Conservation (phyloP, 2,888 invertebrate species). For the Orthosia gothica region DNA sequence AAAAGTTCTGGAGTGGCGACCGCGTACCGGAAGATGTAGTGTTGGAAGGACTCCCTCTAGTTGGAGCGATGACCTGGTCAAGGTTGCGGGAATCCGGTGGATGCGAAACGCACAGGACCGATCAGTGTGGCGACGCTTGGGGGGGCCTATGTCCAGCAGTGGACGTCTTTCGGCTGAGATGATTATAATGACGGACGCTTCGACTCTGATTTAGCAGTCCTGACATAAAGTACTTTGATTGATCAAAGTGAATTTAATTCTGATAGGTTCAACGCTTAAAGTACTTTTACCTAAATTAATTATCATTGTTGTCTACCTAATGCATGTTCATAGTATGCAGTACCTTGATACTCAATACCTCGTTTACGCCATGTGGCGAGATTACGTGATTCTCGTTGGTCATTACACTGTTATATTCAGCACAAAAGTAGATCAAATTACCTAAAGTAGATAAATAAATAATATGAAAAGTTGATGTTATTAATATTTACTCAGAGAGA, state of each 20-base stretch:
- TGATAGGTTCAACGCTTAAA: neutral
- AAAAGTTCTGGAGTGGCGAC: too few relatives aligned
- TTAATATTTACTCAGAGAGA: neutral
- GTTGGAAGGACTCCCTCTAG: too few relatives aligned
- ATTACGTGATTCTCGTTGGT: slow-evolving; percentile 32
- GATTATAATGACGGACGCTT: neutral
- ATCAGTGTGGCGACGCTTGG: too few relatives aligned
- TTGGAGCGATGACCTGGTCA: too few relatives aligned
- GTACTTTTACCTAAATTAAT: neutral
- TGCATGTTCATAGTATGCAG: slow-evolving; percentile 6
- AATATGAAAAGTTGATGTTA: neutral
- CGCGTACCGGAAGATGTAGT: too few relatives aligned
- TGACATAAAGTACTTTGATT: neutral
- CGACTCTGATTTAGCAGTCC: neutral
- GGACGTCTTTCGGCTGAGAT: too few relatives aligned
- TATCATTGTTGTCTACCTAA: neutral
- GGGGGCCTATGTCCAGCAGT: too few relatives aligned
- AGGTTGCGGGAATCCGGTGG: too few relatives aligned
- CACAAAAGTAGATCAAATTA: slow-evolving; percentile 41
- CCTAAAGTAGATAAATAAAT: neutral
- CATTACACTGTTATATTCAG: slow-evolving; percentile 15
- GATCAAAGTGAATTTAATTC: neutral
- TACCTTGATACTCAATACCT: slow-evolving; percentile 25
- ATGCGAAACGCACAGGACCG: too few relatives aligned
- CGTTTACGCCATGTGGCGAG: slow-evolving; percentile 48